Percentiles rank a stretch among this genome's conserved stretches.
These are phyloP conservation scores for Aurelia aurita complex sp. Pacific DNA, from an alignment of 30 jellyfish, hydroid and myxozoan genomes.

Conservation along the genomic window DNA sequence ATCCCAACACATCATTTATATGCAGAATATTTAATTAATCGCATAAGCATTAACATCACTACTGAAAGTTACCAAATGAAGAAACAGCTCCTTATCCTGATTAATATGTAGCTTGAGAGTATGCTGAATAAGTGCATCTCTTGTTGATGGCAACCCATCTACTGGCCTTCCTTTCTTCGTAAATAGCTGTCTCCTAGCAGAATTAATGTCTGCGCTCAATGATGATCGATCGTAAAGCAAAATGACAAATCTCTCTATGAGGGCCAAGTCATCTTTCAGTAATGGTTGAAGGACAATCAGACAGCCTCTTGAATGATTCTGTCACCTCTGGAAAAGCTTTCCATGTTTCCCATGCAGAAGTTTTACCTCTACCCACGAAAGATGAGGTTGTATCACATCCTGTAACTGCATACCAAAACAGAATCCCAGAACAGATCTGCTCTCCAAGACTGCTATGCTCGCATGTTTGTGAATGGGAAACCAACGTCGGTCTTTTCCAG, in stretches of 20 bases:
- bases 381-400: constrained; percentile 57
- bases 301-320: constrained; percentile 12
- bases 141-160: constrained; percentile 31
- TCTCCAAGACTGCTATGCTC: not conserved
- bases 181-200: constrained; percentile 13
- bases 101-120: constrained; percentile 22
- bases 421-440: constrained; percentile 13
- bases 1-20: no score
- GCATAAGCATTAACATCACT: no score
- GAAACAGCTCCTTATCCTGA: constrained; percentile 14
- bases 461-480: constrained; percentile 31
- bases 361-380: constrained; percentile 31
- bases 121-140: constrained; percentile 48
- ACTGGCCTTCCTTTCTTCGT: constrained; percentile 25
- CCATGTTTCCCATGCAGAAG: constrained; percentile 47
- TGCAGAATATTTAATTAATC: no score
- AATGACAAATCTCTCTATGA: constrained; percentile 25
- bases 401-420: constrained; percentile 41
- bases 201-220: not conserved
- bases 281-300: not conserved
- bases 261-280: not conserved
- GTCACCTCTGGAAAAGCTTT: constrained; percentile 43
- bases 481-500: constrained; percentile 21
- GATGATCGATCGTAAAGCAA: constrained; percentile 24
- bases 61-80: no score